Base-by-base conservation (phyloP, 2,113 vertebrate genomes). In the Apodemus speciosus region DNA sequence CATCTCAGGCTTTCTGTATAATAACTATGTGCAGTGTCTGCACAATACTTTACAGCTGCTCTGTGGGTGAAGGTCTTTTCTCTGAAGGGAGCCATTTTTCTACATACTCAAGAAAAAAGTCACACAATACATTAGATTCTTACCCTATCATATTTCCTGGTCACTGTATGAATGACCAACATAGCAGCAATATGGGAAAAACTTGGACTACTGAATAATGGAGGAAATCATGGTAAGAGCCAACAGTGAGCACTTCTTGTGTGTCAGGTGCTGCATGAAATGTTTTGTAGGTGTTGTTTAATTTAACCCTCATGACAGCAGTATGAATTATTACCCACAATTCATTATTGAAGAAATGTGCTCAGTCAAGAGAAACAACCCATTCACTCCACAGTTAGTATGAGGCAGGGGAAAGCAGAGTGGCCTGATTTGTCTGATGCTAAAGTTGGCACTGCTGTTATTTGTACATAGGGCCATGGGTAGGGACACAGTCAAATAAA, bases 11-110 rank as follows among this genome's bases (percentile, higher is more conserved):
- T 71, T 71, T 43, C 43, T 81, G 89, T 58, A 69, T 56, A 87
- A 79, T 77, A 94, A 94, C 90, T 85, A 62, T 88, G 84, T 60
- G 69, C 89, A 2, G 69, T 35, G 68, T 51, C 86, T 85, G 73
- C 66, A 88, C 69, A n/a, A 77, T 90, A 94, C 85, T 96, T 95
- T 91, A 94, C 87, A 96, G 84, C 60, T 27, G 8, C 88, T 95
- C 51, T 62, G 53, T 21, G 89, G 86, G 92, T 93, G 79, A 95
- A 97, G 85, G 77, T 60, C 79, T 43, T 90, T 90, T 43, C 90
- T 94, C 35, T 76, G 58, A 88, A 93, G 77, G 46, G 95, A 60
- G 66, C 35, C 79, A 62, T 94, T 96, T 96, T 95, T 96, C 85
- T 96, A 43, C 79, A 66, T 92, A 68, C 30, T n/a, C 79, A 35